A percentile compares a stretch with the other conserved stretches of the same genome.
These are phyloP conservation scores for Telenomus remus DNA, from an alignment of 1,140 invertebrate species.

Conservation along the genomic window DNA sequence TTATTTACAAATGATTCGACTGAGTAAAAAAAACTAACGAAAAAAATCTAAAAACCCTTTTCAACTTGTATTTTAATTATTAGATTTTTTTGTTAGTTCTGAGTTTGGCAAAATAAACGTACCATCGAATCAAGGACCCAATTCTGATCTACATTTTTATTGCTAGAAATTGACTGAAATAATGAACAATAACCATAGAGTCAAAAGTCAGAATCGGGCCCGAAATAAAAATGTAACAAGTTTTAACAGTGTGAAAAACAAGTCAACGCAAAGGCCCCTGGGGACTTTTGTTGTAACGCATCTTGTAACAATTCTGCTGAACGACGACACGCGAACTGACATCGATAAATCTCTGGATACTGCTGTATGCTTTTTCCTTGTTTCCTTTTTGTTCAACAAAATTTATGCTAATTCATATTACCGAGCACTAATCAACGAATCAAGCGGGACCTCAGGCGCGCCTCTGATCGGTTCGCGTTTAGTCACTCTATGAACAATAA, in stretches of 20 bases:
- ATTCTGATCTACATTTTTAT: too few species aligned
- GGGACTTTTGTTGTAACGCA: constrained; percentile 46
- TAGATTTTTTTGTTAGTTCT: too few species aligned
- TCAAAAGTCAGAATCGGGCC: too few species aligned
- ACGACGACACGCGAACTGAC: constrained; percentile 57
- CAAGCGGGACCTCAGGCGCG: constrained; percentile 60
- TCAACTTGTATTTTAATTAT: too few species aligned
- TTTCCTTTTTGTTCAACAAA: constrained; percentile 57
- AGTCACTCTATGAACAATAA: constrained; percentile 72
- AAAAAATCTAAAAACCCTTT: too few species aligned
- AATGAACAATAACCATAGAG: too few species aligned
- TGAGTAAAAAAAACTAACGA: not conserved
- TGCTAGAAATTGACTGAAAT: too few species aligned
- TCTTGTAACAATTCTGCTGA: constrained; percentile 50
- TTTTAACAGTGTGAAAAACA: not conserved
- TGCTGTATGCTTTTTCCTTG: constrained; percentile 58
- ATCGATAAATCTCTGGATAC: constrained; percentile 60
- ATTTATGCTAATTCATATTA: constrained; percentile 64
- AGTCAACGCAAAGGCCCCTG: constrained; percentile 26
- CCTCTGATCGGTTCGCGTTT: constrained; percentile 64
- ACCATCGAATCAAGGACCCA: too few species aligned
- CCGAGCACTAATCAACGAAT: constrained; percentile 70
- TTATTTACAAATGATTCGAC: constrained; percentile 25
- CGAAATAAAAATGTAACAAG: not conserved
- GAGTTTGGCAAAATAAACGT: too few species aligned